Base-by-base conservation (phyloP, 2,113 vertebrate genomes). In the Laticauda laticaudata region DNA sequence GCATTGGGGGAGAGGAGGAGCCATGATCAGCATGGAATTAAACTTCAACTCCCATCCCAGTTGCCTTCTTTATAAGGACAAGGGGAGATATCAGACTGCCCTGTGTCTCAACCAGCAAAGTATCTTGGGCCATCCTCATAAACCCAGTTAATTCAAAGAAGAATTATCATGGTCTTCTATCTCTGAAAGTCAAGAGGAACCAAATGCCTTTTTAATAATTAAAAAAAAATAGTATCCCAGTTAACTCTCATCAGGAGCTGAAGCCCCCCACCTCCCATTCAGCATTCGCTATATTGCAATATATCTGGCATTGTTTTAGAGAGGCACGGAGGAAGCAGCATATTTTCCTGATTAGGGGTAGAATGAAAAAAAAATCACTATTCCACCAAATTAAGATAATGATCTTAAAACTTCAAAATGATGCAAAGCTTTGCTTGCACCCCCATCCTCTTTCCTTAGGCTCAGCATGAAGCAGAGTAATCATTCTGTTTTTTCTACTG, bases 341-440 rank as follows among this genome's bases (percentile, higher is more conserved):
- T 92, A 51, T 92, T 92, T 86, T 87, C 85, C 91, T 92, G 91
- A 87, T 92, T 92, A 92, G 29, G 85, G 43, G 15, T 23, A 53
- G 55, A 87, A 91, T 61, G 39, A 45, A 91, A 48, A 59, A 1
- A 59, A 14, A 57, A 57, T 53, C 29, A 29, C 45, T 9, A 8
- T 59, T n/a, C 15, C 85, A 26, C 43, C 91, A 61, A 23, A 92
- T 18, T 34, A 55, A 61, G 55, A 92, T 92, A 55, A 87, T 34
- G 55, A 92, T 92, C 91, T 87, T 61, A 45, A 91, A 61, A 20
- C 14, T 51, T 91, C 39, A 51, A 48, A 11, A 51, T 9, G 24
- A 61, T 48, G 26, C 26, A 51, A 1, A 59, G 12, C 15, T 23
- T 21, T 87, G 3, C 48, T 87, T 59, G 15, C 85, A 39, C 11